Evolutionary conservation across 2,113 vertebrate genomes (phyloP).

Genomic region (Stegastes partitus): DNA sequence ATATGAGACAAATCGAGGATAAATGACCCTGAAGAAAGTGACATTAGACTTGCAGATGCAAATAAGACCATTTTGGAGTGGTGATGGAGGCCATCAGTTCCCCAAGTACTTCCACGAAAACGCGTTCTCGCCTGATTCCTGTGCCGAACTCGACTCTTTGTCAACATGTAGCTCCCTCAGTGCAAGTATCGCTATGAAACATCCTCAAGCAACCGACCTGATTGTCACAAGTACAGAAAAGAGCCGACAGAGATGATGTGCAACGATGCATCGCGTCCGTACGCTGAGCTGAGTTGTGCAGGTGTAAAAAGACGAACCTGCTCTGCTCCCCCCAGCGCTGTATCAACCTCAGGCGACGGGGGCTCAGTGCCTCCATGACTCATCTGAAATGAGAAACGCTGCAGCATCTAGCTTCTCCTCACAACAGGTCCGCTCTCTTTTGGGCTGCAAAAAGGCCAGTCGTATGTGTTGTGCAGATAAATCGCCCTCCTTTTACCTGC

Average conservation of each 20-base stretch:
- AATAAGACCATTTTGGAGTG: too few species aligned
- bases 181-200: not conserved
- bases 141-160: too few species aligned
- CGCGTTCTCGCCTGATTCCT: not conserved
- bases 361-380: not conserved
- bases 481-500: too few species aligned
- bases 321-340: not conserved
- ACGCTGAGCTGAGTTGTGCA: not conserved
- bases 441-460: not conserved
- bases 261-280: not conserved
- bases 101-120: not conserved
- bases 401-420: slow-evolving; percentile 1
- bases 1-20: too few species aligned
- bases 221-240: not conserved
- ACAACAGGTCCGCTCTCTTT: not conserved
- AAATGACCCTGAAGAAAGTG: too few species aligned
- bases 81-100: not conserved
- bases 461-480: not conserved
- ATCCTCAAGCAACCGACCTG: not conserved
- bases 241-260: not conserved
- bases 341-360: slow-evolving; percentile 18
- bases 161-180: too few species aligned
- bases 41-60: too few species aligned
- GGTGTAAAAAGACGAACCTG: not conserved
- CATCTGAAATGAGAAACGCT: slow-evolving; percentile 9